Base-by-base conservation (phyloP, 2,797 vertebrate species). In the Clamator glandarius region DNA sequence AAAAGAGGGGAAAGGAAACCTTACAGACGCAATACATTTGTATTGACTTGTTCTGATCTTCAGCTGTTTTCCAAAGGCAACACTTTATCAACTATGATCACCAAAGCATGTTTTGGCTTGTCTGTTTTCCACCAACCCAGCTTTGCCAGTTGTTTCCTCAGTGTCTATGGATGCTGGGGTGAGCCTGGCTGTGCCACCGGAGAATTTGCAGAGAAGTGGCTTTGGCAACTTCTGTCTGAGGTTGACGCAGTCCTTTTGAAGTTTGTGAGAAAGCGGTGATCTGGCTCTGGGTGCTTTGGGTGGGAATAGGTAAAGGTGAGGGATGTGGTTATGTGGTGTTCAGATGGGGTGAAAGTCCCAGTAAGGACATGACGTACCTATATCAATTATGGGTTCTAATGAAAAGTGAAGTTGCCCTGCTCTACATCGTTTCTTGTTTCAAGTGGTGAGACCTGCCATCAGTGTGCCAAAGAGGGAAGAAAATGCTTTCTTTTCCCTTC, bases 281-380 rank as follows among this genome's bases (percentile, higher is more conserved):
- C 48, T 54, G 74, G n/a, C 70, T 48, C 5, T 29, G 35, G 64
- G n/a, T 7, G 2, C 26, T 66, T n/a, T 6, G n/a, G 19, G 19
- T 87, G 76, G 20, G 42, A n/a, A 24, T 6, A 21, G 39, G 48
- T 46, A 15, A 42, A 81, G 73, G 46, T 35, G 44, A 25, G 26
- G 46, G 54, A 26, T 54, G 41, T 29, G 50, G n/a, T 12, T 35
- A 16, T 5, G 0, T 0, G 0, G 24, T 31, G 59, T 55, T 67
- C 33, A 28, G 54, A 23, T 12, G 8, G 25, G 26, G 33, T 61
- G 41, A 24, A n/a, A 25, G 1, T 57, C 20, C 11, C 29, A 75
- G 2, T 62, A 51, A 83, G 35, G 25, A 33, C 9, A 14, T 75
- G 24, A 48, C n/a, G 19, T 74, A 29, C 17, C 2, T 23, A 4